Conservation (phyloP, 2,888 invertebrate genomes). For the Busseola fusca region DNA sequence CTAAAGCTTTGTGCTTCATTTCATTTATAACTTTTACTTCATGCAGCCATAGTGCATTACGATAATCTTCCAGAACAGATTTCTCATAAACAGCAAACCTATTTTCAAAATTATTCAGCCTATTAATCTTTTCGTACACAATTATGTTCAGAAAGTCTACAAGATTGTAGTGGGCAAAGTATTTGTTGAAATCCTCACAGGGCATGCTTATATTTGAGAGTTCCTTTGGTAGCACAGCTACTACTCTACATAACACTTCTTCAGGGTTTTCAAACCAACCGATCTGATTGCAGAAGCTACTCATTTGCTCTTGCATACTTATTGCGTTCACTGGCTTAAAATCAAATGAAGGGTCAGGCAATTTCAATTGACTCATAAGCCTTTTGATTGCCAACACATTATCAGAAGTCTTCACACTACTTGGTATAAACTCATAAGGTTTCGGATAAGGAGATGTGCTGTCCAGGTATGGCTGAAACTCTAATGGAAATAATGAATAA, state of each 20-base stretch:
- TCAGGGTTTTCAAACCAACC: constrained; percentile 85
- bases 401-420: constrained; percentile 87
- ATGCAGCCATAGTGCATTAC: constrained; percentile 90
- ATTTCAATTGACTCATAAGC: constrained; percentile 87
- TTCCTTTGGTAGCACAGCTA: constrained; percentile 80
- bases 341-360: constrained; percentile 83
- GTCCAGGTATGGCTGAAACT: constrained; percentile 89
- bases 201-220: constrained; percentile 79
- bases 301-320: constrained; percentile 84
- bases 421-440: constrained; percentile 91
- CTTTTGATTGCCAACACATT: constrained; percentile 86
- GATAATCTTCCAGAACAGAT: constrained; percentile 86
- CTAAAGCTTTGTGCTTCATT: constrained; percentile 79
- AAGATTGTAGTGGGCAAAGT: constrained; percentile 85
- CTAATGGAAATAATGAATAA: constrained; percentile 90
- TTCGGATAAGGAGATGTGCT: constrained; percentile 88
- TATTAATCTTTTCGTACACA: constrained; percentile 87
- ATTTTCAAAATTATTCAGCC: constrained; percentile 81
- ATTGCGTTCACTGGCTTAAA: constrained; percentile 83
- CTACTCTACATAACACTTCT: constrained; percentile 85
- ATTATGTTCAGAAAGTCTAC: constrained; percentile 88
- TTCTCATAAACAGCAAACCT: constrained; percentile 89
- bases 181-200: constrained; percentile 75
- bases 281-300: constrained; percentile 85
- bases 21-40: constrained; percentile 72